Conservation (phyloP, 2,888 invertebrate genomes). For the Callosobruchus maculatus region DNA sequence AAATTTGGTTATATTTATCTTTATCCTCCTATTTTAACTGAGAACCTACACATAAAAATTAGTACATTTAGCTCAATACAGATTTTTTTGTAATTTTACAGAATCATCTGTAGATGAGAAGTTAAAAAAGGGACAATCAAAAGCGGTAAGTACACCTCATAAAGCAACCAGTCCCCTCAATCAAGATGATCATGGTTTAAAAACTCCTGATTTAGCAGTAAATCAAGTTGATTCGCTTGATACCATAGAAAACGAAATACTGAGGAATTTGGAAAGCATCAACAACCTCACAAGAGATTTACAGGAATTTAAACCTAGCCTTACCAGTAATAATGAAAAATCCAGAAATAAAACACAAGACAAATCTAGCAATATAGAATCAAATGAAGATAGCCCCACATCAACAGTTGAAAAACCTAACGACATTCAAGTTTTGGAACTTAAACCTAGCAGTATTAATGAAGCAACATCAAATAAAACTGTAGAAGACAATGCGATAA, state of each 20-base stretch:
- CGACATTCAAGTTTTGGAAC: neutral
- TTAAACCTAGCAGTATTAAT: neutral
- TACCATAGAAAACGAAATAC: constrained; percentile 32
- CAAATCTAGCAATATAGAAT: neutral
- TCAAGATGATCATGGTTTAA: neutral
- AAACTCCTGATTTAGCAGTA: neutral
- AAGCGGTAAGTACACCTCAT: constrained; percentile 40
- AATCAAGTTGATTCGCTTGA: constrained; percentile 17
- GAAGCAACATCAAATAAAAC: constrained; percentile 3
- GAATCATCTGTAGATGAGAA: constrained; percentile 12
- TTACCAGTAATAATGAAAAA: neutral
- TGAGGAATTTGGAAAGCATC: constrained; percentile 35
- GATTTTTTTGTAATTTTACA: no score
- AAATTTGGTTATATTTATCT: no score
- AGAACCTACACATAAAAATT: no score
- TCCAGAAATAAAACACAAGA: neutral
- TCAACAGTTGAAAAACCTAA: neutral
- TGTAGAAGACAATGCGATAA: neutral
- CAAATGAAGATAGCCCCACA: neutral
- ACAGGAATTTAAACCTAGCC: constrained; percentile 6
- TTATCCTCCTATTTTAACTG: no score
- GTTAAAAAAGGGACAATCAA: constrained; percentile 30
- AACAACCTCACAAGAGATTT: constrained; percentile 28
- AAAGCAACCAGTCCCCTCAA: constrained; percentile 8
- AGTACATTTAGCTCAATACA: no score